These are phyloP conservation scores for Litocranius walleri DNA, from an alignment of 2,113 vertebrate species.

Conservation along the genomic window DNA sequence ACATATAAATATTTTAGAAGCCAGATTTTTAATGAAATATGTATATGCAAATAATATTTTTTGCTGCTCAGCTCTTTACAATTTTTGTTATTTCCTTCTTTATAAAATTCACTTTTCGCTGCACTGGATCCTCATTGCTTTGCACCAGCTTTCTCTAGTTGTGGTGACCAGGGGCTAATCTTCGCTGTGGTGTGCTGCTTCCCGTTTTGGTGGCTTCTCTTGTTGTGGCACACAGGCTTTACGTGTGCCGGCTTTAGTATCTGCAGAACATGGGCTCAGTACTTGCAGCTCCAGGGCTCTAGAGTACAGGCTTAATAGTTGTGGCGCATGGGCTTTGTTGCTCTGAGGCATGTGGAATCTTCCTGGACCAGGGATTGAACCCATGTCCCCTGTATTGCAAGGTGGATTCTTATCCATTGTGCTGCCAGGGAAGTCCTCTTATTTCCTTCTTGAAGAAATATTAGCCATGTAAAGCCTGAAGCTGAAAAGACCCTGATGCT, in stretches of 20 bases:
- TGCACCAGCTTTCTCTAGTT: background rate
- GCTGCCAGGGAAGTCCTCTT: background rate
- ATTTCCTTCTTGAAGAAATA: conserved; percentile 14
- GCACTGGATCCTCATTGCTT: background rate
- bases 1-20: background rate
- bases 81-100: background rate
- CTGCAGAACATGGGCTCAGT: background rate
- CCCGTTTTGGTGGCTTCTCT: background rate
- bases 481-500: background rate
- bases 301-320: background rate
- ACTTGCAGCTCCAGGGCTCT: background rate
- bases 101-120: background rate
- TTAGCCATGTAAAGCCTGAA: background rate
- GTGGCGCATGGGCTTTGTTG: background rate
- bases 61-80: background rate
- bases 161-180: background rate
- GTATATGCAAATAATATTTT: background rate
- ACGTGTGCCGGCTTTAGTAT: background rate
- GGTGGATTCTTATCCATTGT: background rate
- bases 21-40: background rate
- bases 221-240: background rate
- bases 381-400: background rate
- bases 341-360: background rate
- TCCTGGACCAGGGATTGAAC: background rate
- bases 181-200: background rate